Base-by-base conservation (phyloP, 2,113 vertebrate genomes). In the Leucopternis melanops region DNA sequence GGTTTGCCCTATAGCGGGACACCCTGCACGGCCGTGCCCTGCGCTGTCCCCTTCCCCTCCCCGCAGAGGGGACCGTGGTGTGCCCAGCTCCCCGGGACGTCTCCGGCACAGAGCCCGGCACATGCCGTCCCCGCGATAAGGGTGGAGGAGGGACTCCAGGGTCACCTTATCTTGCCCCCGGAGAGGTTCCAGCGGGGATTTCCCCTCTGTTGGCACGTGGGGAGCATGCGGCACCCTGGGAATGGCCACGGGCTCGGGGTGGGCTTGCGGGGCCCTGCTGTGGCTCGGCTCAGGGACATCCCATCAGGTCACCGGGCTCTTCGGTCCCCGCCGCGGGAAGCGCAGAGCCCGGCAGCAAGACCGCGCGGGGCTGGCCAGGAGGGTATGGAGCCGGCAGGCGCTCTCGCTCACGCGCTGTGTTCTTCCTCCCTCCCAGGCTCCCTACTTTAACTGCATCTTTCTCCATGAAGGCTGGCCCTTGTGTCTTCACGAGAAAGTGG, bases 381-480 rank as follows among this genome's bases (percentile, higher is more conserved):
- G 42, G 72, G 65, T 15, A 13, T 1, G 2, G 69, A 71, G 57
- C 32, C 8, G 47, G 52, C 7, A 13, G 44, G 15, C 20, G 36
- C 52, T 44, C 73, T 81, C 2, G 6, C 71, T 97, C 85, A 97
- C 0, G 1, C 1, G 0, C 11, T 31, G 32, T 62, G 20, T 85
- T 92, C 79, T 93, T 69, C 93, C 78, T 96, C 73, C 85, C 87
- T 77, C 21, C 47, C 88, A 99, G 99, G 99, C 98, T 66, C 98
- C 98, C 72, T 99, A 98, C 92, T 94, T 97, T 61, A 98, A 98
- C 90, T 91, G 97, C 70, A 96, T 99, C 62, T 99, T 99, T 96
- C 95, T 98, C 84, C 98, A 98, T 7, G 98, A 98, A n/a, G 99
- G 99, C 96, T 99, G 99, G 99, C 99, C 99, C 5, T 95, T 99